Conservation (phyloP, 2,113 vertebrate species). For the Hystrix brachyura region DNA sequence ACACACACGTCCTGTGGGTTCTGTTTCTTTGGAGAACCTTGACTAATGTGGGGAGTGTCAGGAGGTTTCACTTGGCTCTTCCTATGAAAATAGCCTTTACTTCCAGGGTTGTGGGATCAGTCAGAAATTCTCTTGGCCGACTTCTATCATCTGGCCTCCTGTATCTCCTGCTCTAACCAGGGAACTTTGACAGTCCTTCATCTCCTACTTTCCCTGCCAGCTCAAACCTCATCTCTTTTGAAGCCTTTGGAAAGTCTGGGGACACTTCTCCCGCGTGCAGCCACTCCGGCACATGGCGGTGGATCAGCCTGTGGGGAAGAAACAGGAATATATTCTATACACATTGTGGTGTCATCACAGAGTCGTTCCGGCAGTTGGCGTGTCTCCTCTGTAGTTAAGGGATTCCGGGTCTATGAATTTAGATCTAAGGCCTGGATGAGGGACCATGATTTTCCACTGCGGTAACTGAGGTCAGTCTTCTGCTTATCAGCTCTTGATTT, state of each 20-base stretch:
- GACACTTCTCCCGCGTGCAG: not conserved
- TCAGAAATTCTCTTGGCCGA: not conserved
- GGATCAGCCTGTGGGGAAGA: not conserved
- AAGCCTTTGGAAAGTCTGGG: not conserved
- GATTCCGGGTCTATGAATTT: not conserved
- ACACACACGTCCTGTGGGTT: not conserved
- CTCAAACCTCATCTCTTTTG: not conserved
- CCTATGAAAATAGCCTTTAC: not conserved
- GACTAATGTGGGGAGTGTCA: not conserved
- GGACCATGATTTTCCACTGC: not conserved
- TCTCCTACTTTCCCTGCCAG: not conserved
- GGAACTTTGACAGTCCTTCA: not conserved
- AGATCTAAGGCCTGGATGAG: not conserved
- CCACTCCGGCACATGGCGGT: not conserved
- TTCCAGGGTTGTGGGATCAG: not conserved
- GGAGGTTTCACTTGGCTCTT: not conserved
- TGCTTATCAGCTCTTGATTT: not conserved
- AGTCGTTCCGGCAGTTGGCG: not conserved
- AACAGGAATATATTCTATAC: not conserved
- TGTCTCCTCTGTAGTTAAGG: not conserved
- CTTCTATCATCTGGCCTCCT: not conserved
- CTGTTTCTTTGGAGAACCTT: constrained; percentile 28
- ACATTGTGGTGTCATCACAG: not conserved
- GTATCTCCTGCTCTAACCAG: not conserved
- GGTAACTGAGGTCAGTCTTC: not conserved